Evolutionary conservation across 2,797 vertebrate genomes (phyloP).

Genomic region (Enoplosus armatus): DNA sequence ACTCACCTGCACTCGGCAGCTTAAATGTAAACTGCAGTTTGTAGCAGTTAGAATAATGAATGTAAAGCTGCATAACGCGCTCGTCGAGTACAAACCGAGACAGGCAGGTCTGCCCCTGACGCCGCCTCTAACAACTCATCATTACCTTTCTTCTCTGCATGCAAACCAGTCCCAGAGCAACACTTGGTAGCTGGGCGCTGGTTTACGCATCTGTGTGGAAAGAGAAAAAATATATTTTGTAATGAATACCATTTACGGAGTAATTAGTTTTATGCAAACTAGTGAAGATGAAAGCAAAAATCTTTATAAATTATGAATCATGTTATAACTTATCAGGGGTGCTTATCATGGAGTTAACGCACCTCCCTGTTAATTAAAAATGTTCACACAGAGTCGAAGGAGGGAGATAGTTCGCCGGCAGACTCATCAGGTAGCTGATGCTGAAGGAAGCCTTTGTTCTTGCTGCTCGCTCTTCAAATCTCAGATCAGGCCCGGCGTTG

Average conservation of each 20-base stretch:
- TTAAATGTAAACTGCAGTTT: conserved; percentile 18
- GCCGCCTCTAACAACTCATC: conserved; percentile 70
- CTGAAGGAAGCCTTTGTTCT: conserved; percentile 67
- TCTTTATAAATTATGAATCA: conserved; percentile 99
- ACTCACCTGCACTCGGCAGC: conserved; percentile 43
- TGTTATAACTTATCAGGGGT: conserved; percentile 95
- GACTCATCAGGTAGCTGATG: conserved; percentile 79
- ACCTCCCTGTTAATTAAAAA: conserved; percentile 98
- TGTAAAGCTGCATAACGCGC: conserved; percentile 29
- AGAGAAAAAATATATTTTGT: conserved; percentile 88
- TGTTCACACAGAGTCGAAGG: conserved; percentile 91
- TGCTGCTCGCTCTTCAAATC: conserved; percentile 30
- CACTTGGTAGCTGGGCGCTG: conserved; percentile 47
- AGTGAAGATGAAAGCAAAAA: conserved; percentile 98
- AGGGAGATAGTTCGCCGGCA: conserved; percentile 65
- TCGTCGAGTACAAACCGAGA: conserved; percentile 50
- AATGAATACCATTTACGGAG: conserved; percentile 98
- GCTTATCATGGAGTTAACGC: conserved; percentile 88
- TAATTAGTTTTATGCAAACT: conserved; percentile 99
- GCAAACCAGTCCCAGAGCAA: conserved; percentile 75
- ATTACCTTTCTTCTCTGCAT: conserved; percentile 77
- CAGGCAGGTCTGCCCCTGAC: conserved; percentile 62
- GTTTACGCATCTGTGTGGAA: conserved; percentile 48
- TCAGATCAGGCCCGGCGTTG: conserved; percentile 43
- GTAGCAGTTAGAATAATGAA: conserved; percentile 61